These are phyloP conservation scores for Apaloderma vittatum DNA, from an alignment of 2,113 vertebrate species.

Conservation along the genomic window DNA sequence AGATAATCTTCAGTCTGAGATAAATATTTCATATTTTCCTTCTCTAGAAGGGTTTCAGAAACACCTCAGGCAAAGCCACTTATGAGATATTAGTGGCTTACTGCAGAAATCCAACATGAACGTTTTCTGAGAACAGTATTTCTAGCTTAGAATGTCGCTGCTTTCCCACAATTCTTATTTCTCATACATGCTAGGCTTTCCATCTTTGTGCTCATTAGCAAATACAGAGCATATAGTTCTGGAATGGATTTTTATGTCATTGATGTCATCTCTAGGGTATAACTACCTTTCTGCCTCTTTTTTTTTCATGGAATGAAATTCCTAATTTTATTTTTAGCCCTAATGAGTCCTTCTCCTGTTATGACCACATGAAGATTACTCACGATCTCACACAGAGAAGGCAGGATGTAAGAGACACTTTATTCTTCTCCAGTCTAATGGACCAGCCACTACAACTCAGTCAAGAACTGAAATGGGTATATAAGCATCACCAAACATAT, in stretches of 20 bases:
- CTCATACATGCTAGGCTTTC: background rate
- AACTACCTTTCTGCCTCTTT: background rate
- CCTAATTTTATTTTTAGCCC: background rate
- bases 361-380: background rate
- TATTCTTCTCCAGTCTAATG: background rate
- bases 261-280: background rate
- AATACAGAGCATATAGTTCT: background rate
- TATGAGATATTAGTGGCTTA: background rate
- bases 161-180: background rate
- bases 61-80: background rate
- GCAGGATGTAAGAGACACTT: background rate
- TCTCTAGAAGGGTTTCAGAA: background rate
- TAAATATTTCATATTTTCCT: background rate
- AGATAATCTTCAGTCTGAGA: background rate
- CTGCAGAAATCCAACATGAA: background rate
- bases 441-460: background rate
- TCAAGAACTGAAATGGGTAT: background rate
- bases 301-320: background rate
- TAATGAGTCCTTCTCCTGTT: background rate
- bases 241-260: background rate
- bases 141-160: background rate
- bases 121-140: background rate
- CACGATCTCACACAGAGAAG: background rate
- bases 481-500: background rate
- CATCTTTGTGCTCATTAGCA: background rate